phyloP scores from a whole-genome alignment of 1,140 invertebrate genomes.

The Helicorthomorpha holstii region DNA sequence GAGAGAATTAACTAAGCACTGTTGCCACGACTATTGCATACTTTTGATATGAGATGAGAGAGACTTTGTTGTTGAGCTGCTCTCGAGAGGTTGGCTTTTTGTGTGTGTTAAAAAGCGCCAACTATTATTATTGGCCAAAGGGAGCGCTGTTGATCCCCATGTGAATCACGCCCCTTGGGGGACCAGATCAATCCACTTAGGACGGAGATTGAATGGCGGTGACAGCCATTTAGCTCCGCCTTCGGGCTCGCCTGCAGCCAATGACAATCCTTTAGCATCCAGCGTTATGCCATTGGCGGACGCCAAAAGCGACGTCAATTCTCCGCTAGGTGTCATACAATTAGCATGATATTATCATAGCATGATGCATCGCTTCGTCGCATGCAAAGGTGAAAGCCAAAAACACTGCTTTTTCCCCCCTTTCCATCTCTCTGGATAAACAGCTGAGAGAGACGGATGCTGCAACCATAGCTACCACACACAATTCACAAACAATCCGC shows the following conservation, averaged over 20 bases:
- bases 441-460: too few relatives aligned
- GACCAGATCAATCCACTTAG: background rate
- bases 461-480: too few relatives aligned
- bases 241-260: background rate
- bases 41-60: too few relatives aligned
- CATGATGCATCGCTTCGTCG: conserved; percentile 4
- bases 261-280: background rate
- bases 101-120: too few relatives aligned
- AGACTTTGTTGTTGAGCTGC: background rate
- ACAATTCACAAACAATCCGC: too few relatives aligned
- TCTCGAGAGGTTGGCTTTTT: background rate
- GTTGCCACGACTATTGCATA: background rate
- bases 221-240: background rate
- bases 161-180: background rate
- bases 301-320: background rate
- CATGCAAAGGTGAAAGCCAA: conserved; percentile 49
- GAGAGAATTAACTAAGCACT: too few relatives aligned
- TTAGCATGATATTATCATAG: background rate
- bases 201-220: background rate
- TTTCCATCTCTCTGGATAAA: too few relatives aligned
- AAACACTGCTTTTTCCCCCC: too few relatives aligned
- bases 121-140: background rate
- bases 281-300: background rate
- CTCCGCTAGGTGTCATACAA: background rate
- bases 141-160: background rate